phyloP scores from a whole-genome alignment of 2,888 invertebrate species.

The Eupsilia transversa region DNA sequence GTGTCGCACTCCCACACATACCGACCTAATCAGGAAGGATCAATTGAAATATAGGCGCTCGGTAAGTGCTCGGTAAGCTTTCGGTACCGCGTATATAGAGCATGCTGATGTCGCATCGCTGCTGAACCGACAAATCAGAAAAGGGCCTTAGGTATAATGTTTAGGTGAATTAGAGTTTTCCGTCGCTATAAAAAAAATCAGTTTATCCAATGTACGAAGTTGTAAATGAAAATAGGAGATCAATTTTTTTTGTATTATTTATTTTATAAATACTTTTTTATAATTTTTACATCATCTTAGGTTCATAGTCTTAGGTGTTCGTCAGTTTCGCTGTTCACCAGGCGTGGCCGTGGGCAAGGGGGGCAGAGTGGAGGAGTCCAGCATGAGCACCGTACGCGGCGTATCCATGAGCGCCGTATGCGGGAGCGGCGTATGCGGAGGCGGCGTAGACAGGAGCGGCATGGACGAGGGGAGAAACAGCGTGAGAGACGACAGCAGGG shows the following conservation, averaged over 20 bases:
- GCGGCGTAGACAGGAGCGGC: constrained; percentile 72
- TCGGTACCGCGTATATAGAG: too few species aligned
- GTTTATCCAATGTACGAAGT: background rate
- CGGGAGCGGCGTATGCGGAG: constrained; percentile 56
- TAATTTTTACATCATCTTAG: constrained; percentile 72
- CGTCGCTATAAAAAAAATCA: background rate
- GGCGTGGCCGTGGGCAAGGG: constrained; percentile 80
- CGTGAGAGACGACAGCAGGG: constrained; percentile 75
- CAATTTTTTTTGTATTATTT: constrained; percentile 42
- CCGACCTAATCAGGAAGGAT: too few species aligned
- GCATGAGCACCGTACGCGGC: constrained; percentile 68
- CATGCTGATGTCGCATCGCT: too few species aligned
- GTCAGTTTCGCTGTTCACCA: constrained; percentile 85
- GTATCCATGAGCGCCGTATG: constrained; percentile 69
- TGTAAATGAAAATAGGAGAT: constrained; percentile 9
- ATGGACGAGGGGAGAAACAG: constrained; percentile 70
- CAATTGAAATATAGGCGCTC: too few species aligned
- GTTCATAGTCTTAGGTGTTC: constrained; percentile 75
- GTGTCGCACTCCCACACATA: too few species aligned
- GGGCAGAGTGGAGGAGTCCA: constrained; percentile 71
- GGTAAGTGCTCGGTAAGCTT: too few species aligned
- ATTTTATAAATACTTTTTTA: constrained; percentile 71
- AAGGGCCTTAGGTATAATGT: background rate
- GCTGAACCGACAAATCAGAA: too few species aligned
- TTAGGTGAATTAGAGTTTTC: background rate